Base-by-base conservation (phyloP, 2,797 vertebrate species). In the Ptychobarbus kaznakovi region DNA sequence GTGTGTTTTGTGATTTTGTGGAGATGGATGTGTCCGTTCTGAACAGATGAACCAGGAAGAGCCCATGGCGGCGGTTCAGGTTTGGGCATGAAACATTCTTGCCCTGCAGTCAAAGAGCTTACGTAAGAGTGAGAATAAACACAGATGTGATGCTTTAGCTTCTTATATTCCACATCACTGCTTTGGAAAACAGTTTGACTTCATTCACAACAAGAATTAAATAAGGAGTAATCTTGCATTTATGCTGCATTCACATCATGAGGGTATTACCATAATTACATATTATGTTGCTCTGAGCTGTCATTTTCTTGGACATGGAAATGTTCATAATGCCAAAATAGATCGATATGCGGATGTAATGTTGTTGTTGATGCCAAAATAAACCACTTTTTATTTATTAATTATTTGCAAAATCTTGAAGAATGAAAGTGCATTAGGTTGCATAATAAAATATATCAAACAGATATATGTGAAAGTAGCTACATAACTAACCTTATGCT, bases 31-130 rank as follows among this genome's bases (percentile, higher is more conserved):
- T 69, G 46, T 81, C 28, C 56, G 15, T 68, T 63, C 38, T 61
- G 42, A 42, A 5, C 22, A 78, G 28, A 65, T 63, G 66, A 38
- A 44, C 82, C 61, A 75, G 51, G 18, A 80, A 63, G n/a, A 46
- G 35, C 18, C 38, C 38, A 20, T 32, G 63, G 32, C 63, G 35
- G 8, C 3, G 18, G 40, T 70, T 81, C 84, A 88, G 72, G 87
- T 88, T 79, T 84, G 80, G 70, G 84, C 84, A 82, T 80, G 81
- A 89, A 49, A 78, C 89, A 86, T 88, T 53, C 79, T 72, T 88
- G 51, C 80, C 89, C 85, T 89, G 32, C 77, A 85, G 89, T 75
- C 32, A 4, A 32, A 61, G 25, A 46, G 46, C 15, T 79, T 85
- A 56, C 65, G 38, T 70, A 68, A 88, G 82, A 25, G 70, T 53